Conservation (phyloP, 2,797 vertebrate genomes). For the Dermochelys coriacea region DNA sequence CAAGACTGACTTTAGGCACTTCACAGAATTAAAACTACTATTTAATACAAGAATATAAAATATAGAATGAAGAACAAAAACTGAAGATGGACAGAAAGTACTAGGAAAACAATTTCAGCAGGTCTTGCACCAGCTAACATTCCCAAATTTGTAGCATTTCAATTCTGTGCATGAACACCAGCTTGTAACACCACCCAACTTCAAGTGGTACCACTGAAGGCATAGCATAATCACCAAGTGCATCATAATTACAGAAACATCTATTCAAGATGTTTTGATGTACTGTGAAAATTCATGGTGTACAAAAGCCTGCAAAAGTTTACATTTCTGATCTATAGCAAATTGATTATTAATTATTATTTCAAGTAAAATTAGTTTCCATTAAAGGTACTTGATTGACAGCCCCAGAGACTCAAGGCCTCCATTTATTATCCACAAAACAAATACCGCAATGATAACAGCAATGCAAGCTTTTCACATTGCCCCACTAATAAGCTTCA, state of each 20-base stretch:
- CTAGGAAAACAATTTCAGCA: neutral
- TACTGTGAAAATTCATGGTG: neutral
- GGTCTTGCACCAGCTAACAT: neutral
- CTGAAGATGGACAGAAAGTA: neutral
- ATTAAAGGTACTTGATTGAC: neutral
- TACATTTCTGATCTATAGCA: neutral
- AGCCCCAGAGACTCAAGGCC: neutral
- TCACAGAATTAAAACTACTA: neutral
- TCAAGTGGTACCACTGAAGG: neutral
- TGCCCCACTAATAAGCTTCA: neutral
- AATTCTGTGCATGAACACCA: constrained; percentile 2
- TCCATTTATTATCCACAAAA: constrained; percentile 14
- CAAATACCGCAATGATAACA: neutral
- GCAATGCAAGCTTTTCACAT: neutral
- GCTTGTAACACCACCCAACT: neutral
- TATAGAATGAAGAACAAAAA: constrained; percentile 18
- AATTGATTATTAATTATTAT: neutral
- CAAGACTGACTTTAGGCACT: neutral
- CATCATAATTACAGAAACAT: neutral
- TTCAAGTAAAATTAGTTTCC: constrained; percentile 31
- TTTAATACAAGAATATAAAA: neutral
- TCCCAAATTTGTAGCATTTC: neutral
- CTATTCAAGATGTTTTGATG: constrained; percentile 44
- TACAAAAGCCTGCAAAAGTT: constrained; percentile 10
- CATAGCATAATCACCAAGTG: neutral